Evolutionary conservation across 2,888 invertebrate species (phyloP), one percentile per base, ranked within the genome.

Genomic region (Pasiphila rectangulata): DNA sequence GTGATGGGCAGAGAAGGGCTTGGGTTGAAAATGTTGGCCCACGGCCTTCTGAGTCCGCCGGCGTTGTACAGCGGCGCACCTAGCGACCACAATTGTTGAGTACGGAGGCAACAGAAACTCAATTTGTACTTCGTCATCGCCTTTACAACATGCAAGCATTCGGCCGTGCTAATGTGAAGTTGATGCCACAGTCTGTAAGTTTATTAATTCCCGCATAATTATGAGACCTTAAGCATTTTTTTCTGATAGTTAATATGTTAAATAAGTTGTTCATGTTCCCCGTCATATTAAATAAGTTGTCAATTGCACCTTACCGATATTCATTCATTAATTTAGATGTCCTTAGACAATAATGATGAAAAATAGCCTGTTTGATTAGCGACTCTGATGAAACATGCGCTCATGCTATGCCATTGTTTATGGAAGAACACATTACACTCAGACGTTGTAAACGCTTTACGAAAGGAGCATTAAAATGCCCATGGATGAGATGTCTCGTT

Each of bases 1-100:
- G 94, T 94, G 77, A 94, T 90, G 49, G 96, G 96, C 71, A 94
- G 90, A 69, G 90, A 91, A 43, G 94, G 93, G 70, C 93, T 93
- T 59, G 96, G 96, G 86, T 95, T 94, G 83, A 96, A 90, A 78
- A 96, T 90, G 79, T 94, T 93, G 80, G 90, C 83, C 89, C 89
- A 90, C 29, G 89, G 89, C 71, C 85, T 76, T 64, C 86, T 80
- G 63, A 90, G 79, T 58, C 92, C 91, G 60, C 93, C 93, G 68
- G 93, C 90, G 73, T 89, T 90, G 90, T 90, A 94, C 83, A 94
- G 91, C 72, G 94, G 94, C 67, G 92, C 89, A 88, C 93, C 93
- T 93, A 82, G 64, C 77, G 64, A 72, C 75, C 76, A 79, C 57
- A 79, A 72, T 64, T 64, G 44, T 75, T 81, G 78, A 83, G 64